Base-by-base conservation (phyloP, 2,888 invertebrate species). In the Plusia festucae region DNA sequence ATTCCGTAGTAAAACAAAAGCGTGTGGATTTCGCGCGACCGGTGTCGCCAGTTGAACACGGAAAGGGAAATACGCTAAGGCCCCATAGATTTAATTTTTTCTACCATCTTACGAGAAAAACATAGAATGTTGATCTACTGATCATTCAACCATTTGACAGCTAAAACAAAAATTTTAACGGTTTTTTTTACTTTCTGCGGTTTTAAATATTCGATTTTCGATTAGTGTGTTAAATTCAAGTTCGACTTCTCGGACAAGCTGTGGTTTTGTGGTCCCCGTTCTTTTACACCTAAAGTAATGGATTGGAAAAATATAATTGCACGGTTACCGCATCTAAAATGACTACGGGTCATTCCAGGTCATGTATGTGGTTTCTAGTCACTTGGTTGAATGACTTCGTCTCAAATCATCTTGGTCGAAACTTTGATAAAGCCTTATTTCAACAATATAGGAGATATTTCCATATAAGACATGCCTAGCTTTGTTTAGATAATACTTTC, bases 181-280 rank as follows among this genome's bases (percentile, higher is more conserved):
- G 0, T 0, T 15, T 57, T 53, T 64, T 63, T 68, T 68, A 53
- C 24, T 52, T 27, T 6, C 53, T 61, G 70, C 55, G 75, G 72
- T 70, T 64, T 54, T 27, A 46, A 13, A 40, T 59, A 54, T 73
- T 66, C 13, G n/a, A 63, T 44, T 69, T 49, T 20, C 62, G 67
- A 76, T 67, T 71, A 78, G 66, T 44, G 60, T 51, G 32, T 62
- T 27, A 66, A 69, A 68, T 51, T 68, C 40, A 53, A 62, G 64
- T 64, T n/a, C 58, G 56, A 52, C 46, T 61, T 58, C 51, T 52
- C 22, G 18, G 61, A 54, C 58, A 62, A 27, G 16, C 53, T 59
- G 76, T 46, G 70, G 78, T 73, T 70, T 71, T 71, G 73, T 68
- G 79, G 73, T 78, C 49, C 53, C 27, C 56, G 40, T 53, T 46